Base-by-base conservation (phyloP, 2,113 vertebrate genomes). In the Ochotona curzoniae region DNA sequence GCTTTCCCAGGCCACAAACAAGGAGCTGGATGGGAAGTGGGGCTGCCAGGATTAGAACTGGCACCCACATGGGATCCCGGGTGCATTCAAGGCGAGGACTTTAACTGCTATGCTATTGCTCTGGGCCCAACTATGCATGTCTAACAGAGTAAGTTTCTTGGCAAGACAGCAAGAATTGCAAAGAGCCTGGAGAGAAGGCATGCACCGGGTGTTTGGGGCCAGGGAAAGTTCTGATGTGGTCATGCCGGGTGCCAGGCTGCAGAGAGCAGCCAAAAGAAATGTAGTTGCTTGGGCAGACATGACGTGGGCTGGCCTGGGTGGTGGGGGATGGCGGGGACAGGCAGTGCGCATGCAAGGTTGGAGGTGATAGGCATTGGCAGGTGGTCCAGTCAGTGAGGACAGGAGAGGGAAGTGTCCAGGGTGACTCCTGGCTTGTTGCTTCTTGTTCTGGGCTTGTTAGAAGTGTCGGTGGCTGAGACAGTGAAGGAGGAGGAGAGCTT, bases 361-460 rank as follows among this genome's bases (percentile, higher is more conserved):
- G 61, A 4, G 21, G 5, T 9, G 15, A 32, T 12, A n/a, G n/a
- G 54, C 8, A 5, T 13, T n/a, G 49, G 28, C 28, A 49, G 18
- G 1, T 30, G 75, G 2, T 23, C 79, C 0, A 4, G 0, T 0
- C 2, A 15, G 32, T 12, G 76, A 47, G 47, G 54, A 18, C 28
- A 20, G 32, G 71, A 51, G 54, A 82, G 17, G 32, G 23, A 17
- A 18, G 21, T 11, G 30, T 60, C 14, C 1, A 2, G 44, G 66
- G 25, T 15, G n/a, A 63, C 2, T 32, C 54, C 15, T 23, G 28
- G 75, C 21, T 9, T n/a, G 81, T 47, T 14, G 57, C 26, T 61
- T 66, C 21, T 35, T 32, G 66, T 17, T 57, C 21, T 26, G 71
- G 64, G 44, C 35, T 78, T 30, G 35, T 20, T 21, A 12, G 23